Evolutionary conservation across 2,113 vertebrate species (phyloP).

Genomic region (Phalacrocorax pelagicus): DNA sequence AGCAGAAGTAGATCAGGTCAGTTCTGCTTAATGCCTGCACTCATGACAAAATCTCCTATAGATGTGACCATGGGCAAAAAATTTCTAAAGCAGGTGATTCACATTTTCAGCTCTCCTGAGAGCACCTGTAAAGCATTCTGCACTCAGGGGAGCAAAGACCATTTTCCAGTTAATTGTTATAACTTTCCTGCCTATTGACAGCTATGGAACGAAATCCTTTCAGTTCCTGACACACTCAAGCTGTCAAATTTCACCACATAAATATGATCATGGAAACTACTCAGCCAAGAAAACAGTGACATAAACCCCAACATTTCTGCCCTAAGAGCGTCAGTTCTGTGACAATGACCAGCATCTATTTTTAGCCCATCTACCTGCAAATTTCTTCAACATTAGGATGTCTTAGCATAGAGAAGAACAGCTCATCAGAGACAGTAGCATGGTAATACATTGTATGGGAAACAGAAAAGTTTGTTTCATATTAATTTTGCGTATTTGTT

Average conservation of each 20-base stretch:
- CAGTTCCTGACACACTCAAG: background rate
- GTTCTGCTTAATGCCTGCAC: too few species aligned
- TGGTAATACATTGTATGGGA: background rate
- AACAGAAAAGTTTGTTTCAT: background rate
- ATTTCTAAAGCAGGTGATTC: background rate
- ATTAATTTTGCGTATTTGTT: background rate
- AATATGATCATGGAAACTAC: background rate
- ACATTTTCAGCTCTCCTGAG: background rate
- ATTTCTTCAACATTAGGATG: background rate
- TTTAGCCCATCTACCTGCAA: background rate
- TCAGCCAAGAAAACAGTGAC: background rate
- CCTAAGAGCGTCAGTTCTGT: background rate
- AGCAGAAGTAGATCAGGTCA: background rate
- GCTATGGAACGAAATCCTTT: background rate
- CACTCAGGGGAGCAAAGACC: background rate
- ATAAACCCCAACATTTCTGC: background rate
- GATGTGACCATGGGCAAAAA: background rate
- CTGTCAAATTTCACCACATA: background rate
- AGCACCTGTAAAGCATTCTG: background rate
- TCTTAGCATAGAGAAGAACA: background rate
- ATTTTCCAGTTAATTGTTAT: background rate
- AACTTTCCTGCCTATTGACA: background rate
- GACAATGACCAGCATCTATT: background rate
- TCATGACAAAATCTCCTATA: accelerated
- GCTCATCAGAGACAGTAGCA: too few species aligned